Percentiles rank a stretch among this genome's conserved stretches.
Conservation (phyloP, 53 echinoderm and acorn worm species). For the Holothuria leucospilota region DNA sequence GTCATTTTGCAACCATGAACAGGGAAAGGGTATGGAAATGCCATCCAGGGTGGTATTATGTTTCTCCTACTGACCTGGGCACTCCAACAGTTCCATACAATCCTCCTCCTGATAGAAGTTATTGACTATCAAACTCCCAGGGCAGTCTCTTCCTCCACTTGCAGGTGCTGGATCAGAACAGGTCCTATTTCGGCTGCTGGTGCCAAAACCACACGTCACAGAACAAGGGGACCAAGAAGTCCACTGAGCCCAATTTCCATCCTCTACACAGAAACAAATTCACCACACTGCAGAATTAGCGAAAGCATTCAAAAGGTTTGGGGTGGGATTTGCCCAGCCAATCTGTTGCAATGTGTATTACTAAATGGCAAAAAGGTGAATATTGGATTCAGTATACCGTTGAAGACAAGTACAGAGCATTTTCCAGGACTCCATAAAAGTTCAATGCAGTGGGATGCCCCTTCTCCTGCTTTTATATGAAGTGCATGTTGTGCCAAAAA, state of each 20-base stretch:
- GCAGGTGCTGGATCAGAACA: constrained; percentile 78
- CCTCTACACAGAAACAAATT: constrained; percentile 48
- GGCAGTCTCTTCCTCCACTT: constrained; percentile 75
- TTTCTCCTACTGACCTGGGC: constrained; percentile 61
- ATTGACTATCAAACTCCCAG: constrained; percentile 39
- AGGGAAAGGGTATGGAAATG: no score
- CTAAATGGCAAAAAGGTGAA: no score
- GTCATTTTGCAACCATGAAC: no score
- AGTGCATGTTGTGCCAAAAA: no score
- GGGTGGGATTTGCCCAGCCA: neutral
- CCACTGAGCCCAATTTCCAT: constrained; percentile 97
- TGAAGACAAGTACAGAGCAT: no score
- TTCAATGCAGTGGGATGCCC: no score
- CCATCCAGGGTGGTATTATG: no score
- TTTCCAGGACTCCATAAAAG: no score
- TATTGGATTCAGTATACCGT: no score
- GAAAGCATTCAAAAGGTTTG: constrained; percentile 77
- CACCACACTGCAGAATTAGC: no score
- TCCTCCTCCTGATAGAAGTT: constrained; percentile 66
- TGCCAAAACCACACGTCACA: constrained; percentile 82
- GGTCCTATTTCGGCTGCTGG: constrained; percentile 62
- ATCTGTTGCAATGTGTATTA: no score
- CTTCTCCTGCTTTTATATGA: no score
- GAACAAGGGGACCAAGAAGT: constrained; percentile 82
- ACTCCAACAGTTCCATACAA: constrained; percentile 81